phyloP scores from a whole-genome alignment of 2,113 vertebrate genomes.

The Atherinomorus stipes region DNA sequence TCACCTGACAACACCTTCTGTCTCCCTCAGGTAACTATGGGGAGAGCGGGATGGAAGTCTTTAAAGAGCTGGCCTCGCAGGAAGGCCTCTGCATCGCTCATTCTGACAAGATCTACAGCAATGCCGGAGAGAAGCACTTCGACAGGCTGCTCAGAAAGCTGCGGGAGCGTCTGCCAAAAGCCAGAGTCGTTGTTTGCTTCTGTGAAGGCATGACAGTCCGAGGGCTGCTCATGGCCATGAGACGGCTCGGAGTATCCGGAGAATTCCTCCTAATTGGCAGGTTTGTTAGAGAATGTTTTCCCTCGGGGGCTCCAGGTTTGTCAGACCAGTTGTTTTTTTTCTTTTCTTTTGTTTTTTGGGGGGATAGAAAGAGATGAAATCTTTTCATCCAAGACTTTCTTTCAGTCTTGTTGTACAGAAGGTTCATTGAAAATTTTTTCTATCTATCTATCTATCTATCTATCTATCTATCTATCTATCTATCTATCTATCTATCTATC shows the following conservation, averaged over 20 bases:
- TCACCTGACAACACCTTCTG: constrained; percentile 11
- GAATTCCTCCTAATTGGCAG: constrained; percentile 97
- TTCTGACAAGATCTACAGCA: constrained; percentile 99
- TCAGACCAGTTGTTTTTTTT: neutral
- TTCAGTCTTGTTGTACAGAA: neutral
- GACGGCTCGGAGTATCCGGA: constrained; percentile 90
- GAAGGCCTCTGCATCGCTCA: constrained; percentile 96
- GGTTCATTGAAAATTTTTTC: neutral
- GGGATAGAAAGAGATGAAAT: constrained; percentile 9
- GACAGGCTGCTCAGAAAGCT: constrained; percentile 96
- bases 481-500: too few species aligned
- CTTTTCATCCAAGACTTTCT: neutral
- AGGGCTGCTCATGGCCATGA: constrained; percentile 96
- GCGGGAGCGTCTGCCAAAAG: constrained; percentile 93
- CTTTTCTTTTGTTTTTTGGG: neutral
- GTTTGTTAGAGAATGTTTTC: constrained; percentile 72
- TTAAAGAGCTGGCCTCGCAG: constrained; percentile 95
- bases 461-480: too few species aligned
- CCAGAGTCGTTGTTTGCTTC: constrained; percentile 96
- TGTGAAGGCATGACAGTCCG: constrained; percentile 98
- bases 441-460: neutral
- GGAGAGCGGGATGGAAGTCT: constrained; percentile 98
- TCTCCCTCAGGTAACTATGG: constrained; percentile 92
- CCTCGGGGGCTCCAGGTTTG: constrained; percentile 7
- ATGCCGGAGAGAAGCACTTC: constrained; percentile 95